Conservation (phyloP, 2,113 vertebrate genomes). For the Pseudorhombus dupliciocellatus region DNA sequence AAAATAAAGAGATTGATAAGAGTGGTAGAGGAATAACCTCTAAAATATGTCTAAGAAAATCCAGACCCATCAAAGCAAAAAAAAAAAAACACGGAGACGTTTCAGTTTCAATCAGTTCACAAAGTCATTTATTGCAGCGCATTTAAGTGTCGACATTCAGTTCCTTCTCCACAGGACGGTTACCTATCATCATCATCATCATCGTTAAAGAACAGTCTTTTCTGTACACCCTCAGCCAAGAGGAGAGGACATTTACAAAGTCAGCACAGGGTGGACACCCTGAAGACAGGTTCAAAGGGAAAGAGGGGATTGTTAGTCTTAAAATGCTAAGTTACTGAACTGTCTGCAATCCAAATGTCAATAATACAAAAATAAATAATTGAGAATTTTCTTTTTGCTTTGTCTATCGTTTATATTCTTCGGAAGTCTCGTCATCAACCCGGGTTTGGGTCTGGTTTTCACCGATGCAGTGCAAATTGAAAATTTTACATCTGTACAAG, state of each 20-base stretch:
- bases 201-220: conserved; percentile 51
- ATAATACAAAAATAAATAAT: conserved; percentile 77
- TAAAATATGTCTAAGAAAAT: no score
- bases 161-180: conserved; percentile 77
- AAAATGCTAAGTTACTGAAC: conserved; percentile 44
- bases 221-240: conserved; percentile 64
- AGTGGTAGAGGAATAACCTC: no score
- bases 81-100: neutral
- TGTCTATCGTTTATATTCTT: conserved; percentile 25
- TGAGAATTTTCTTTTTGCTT: conserved; percentile 45
- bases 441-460: conserved; percentile 26
- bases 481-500: conserved; percentile 68
- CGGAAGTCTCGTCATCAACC: conserved; percentile 17
- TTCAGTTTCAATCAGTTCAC: conserved; percentile 53
- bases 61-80: neutral
- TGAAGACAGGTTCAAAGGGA: conserved; percentile 37
- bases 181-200: conserved; percentile 55
- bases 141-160: conserved; percentile 72
- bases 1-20: no score
- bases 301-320: conserved; percentile 40
- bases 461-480: conserved; percentile 69
- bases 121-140: conserved; percentile 79
- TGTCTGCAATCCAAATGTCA: conserved; percentile 54
- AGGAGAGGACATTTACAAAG: conserved; percentile 61
- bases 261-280: conserved; percentile 48